phyloP scores from a whole-genome alignment of 2,797 vertebrate genomes.

The Ammospiza maritima region DNA sequence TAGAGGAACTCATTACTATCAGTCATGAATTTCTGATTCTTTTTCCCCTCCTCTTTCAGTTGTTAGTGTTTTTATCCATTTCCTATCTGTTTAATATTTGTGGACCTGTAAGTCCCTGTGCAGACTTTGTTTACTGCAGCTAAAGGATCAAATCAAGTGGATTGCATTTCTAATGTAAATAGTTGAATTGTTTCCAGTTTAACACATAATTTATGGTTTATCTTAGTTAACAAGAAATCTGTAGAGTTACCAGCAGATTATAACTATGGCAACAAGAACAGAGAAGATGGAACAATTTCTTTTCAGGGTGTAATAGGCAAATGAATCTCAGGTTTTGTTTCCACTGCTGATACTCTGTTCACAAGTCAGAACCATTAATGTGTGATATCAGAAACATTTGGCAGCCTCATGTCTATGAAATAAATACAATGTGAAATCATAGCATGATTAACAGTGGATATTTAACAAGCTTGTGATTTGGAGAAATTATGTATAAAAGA shows the following conservation, averaged over 20 bases:
- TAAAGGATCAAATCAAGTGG: neutral
- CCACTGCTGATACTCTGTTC: neutral
- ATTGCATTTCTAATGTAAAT: constrained; percentile 11
- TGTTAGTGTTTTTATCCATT: neutral
- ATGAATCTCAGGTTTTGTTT: neutral
- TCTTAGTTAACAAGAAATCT: neutral
- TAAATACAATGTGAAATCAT: neutral
- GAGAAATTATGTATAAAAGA: neutral
- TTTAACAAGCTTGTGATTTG: neutral
- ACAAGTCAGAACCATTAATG: neutral
- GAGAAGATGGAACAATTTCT: neutral
- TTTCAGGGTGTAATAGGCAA: neutral
- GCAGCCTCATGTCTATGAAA: neutral
- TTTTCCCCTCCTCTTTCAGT: neutral
- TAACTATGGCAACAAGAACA: neutral
- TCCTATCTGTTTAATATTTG: neutral
- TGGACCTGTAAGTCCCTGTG: neutral
- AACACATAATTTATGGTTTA: neutral
- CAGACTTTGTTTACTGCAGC: neutral
- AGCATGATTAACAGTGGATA: neutral
- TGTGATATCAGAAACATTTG: neutral
- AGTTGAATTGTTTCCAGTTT: neutral
- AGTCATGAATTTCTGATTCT: neutral
- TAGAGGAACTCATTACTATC: neutral
- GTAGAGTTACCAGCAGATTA: neutral